Base-by-base conservation (phyloP, 2,888 invertebrate species). In the Oxystoma pomonae region DNA sequence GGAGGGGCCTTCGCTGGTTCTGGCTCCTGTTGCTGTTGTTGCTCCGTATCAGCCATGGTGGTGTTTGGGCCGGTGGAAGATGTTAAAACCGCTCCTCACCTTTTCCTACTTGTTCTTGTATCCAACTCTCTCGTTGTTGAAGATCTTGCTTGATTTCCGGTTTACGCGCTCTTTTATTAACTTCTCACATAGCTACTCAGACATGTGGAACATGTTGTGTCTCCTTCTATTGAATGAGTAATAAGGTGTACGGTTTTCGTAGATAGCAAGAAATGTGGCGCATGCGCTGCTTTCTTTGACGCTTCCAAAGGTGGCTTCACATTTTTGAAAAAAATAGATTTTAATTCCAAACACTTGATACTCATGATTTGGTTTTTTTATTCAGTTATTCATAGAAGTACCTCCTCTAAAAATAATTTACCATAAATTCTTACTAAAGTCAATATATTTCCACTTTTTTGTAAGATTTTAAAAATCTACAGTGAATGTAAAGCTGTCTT, bases 41-140 rank as follows among this genome's bases (percentile, higher is more conserved):
- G 94, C 87, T 94, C 90, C 91, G 96, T 95, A 91, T 94, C 94
- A 95, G 96, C 95, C 5, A 72, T 71, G 75, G 53, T 66, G 65
- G 62, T 68, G 75, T 72, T 76, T 70, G 87, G 87, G 86, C 86
- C 86, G 86, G 86, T 86, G 87, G 86, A 81, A 87, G 87, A 86
- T 87, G 87, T 86, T 86, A 84, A 86, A 85, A 87, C 88, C 88
- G 87, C 88, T 86, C 87, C 87, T 85, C 86, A 86, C 85, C 86
- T 84, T 83, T 87, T 86, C 87, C 84, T 83, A 83, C 84, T 84
- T 83, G 85, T 84, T 84, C 82, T 85, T 85, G 85, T 82, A 84
- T 80, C 82, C 80, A 74, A 82, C 81, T 80, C 82, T 81, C 80
- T 80, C 81, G 80, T 80, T 80, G 76, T 35, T 35, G 77, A 73